Evolutionary conservation across 2,888 invertebrate species (phyloP), one percentile per base, ranked within the genome.

Genomic region (Colletes collaris): DNA sequence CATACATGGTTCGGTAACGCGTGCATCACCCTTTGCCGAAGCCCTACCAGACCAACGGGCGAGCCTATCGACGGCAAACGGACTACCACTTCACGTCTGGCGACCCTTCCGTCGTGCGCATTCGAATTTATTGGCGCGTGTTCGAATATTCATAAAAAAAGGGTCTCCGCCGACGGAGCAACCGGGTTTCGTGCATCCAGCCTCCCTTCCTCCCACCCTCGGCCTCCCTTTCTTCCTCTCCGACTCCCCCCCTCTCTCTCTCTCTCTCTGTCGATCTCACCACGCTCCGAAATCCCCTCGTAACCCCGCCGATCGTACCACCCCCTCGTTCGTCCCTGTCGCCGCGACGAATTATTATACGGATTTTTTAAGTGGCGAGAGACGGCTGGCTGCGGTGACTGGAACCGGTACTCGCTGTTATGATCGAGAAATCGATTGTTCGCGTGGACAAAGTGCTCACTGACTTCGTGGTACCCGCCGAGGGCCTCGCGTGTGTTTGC

Each of bases 101-200:
- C 91, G 92, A 92, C 91, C 91, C 90, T 90, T 90, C 89, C 90
- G 90, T 90, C 89, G 87, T 89, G 90, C 90, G 87, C 91, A 92
- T 92, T 92, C 91, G 90, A 90, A 92, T 90, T 92, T 92, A 92
- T 91, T 92, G 92, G 91, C 91, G 92, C 92, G 91, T 92, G 90
- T 89, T 90, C 88, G 91, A 91, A 91, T 91, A 91, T 91, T 91
- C 91, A 90, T 91, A 89, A 90, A 89, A 88, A 89, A 88, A 84
- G 83, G 84, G 87, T 76, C 81, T 85, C 81, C 86, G 66, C 73
- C 82, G 81, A 66, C 85, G 80, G 79, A 76, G 76, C 80, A 76
- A 82, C 76, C 76, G 71, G 79, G 65, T 72, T 74, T 58, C 75
- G 73, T 69, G 63, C 76, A 53, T 64, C 69, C 74, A 35, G 60